Evolutionary conservation across 2,797 vertebrate species (phyloP).

Genomic region (Poecilia gillii): DNA sequence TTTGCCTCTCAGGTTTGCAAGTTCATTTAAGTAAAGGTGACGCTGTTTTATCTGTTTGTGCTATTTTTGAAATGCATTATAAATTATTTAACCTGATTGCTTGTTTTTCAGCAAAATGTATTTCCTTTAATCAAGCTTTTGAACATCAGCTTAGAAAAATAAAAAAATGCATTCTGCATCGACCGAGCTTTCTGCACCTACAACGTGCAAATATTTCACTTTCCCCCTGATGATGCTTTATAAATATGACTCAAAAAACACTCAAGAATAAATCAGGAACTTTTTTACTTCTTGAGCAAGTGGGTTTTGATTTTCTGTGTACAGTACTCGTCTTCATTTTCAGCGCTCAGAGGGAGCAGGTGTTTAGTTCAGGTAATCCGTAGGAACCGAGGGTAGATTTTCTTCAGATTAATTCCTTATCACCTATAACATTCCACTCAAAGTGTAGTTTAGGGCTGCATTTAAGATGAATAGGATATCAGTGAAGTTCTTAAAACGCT

Average conservation of each 20-base stretch:
- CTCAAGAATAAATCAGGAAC: conserved; percentile 43
- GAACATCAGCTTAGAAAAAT: not conserved
- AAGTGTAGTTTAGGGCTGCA: conserved; percentile 57
- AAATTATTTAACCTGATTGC: not conserved
- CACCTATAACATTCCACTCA: conserved; percentile 45
- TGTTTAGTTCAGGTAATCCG: conserved; percentile 56
- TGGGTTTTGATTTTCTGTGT: conserved; percentile 43
- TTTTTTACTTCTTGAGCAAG: conserved; percentile 10
- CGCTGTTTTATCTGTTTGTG: not conserved
- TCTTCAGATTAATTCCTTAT: conserved; percentile 48
- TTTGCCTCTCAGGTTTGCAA: not conserved
- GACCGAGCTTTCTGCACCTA: not conserved
- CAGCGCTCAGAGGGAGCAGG: conserved; percentile 39
- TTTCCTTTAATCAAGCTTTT: not conserved
- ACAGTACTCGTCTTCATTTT: conserved; percentile 44
- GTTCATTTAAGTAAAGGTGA: not conserved
- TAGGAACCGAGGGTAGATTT: conserved; percentile 44
- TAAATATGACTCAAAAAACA: conserved; percentile 33
- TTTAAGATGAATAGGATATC: conserved; percentile 56
- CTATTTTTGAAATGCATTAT: not conserved
- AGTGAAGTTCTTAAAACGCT: conserved; percentile 59
- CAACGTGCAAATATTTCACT: conserved; percentile 1
- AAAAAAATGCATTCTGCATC: not conserved
- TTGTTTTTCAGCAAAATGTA: not conserved
- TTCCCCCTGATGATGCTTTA: conserved; percentile 20